Percentiles rank a stretch among this genome's conserved stretches.
Conservation (phyloP, 37 sponge, comb jelly and placozoan genomes). For the Halichondria panicea region DNA sequence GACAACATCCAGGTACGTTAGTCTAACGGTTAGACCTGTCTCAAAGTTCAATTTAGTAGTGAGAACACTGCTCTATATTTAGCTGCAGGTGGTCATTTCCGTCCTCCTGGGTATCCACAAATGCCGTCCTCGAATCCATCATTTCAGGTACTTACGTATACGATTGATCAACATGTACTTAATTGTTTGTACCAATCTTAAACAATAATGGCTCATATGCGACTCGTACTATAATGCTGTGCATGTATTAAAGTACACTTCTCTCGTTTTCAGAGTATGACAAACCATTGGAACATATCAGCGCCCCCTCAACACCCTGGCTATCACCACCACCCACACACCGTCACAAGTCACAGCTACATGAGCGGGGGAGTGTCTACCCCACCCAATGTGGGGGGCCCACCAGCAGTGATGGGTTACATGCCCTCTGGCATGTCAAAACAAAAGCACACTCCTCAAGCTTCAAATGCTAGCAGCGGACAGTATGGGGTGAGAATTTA, state of each 20-base stretch:
- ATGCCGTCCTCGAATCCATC: slow-evolving; percentile 34
- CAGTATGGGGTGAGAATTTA: slow-evolving; percentile 24
- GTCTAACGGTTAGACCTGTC: too few species aligned
- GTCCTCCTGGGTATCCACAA: slow-evolving; percentile 39
- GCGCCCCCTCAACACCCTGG: slow-evolving; percentile 12
- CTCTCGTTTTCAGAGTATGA: slow-evolving; percentile 50
- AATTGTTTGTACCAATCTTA: not conserved
- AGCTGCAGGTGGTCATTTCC: slow-evolving; percentile 36
- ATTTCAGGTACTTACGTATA: slow-evolving; percentile 41
- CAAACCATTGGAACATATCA: slow-evolving; percentile 63
- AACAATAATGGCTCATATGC: not conserved
- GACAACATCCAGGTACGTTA: slow-evolving; percentile 30
- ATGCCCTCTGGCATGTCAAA: slow-evolving; percentile 13
- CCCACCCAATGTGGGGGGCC: slow-evolving; percentile 1
- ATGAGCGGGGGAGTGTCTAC: too few species aligned
- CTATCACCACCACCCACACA: slow-evolving; percentile 21
- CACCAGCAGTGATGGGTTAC: not conserved
- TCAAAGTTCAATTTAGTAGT: too few species aligned
- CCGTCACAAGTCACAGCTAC: not conserved
- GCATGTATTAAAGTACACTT: not conserved
- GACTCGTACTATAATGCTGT: not conserved
- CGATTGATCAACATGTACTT: not conserved
- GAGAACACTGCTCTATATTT: too few species aligned
- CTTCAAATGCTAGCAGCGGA: slow-evolving; percentile 10
- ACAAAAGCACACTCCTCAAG: too few species aligned